Evolutionary conservation across 2,797 vertebrate genomes (phyloP).

Genomic region (Urophycis tenuis): DNA sequence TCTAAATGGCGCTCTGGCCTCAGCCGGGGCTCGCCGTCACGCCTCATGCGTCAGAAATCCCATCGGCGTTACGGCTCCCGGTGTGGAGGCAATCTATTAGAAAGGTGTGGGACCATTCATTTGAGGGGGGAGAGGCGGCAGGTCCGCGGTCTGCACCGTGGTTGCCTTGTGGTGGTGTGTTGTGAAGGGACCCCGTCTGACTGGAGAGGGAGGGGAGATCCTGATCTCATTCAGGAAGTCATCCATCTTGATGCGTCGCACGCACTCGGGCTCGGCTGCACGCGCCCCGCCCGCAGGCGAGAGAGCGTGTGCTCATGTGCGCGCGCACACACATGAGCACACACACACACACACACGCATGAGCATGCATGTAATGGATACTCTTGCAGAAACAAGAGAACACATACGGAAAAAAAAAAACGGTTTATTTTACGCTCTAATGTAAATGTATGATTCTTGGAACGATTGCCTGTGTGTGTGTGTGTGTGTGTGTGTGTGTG

Average conservation of each 20-base stretch:
- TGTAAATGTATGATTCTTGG: neutral
- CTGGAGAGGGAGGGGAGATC: neutral
- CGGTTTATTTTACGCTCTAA: neutral
- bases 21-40: too few relatives aligned
- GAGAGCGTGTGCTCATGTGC: neutral
- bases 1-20: too few relatives aligned
- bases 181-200: neutral
- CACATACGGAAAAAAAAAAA: neutral
- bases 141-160: neutral
- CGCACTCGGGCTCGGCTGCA: neutral
- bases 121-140: neutral
- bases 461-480: neutral
- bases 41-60: too few relatives aligned
- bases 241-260: neutral
- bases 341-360: neutral
- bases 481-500: neutral
- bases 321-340: neutral
- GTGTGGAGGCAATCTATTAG: neutral
- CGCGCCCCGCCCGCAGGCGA: neutral
- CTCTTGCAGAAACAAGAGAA: neutral
- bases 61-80: too few relatives aligned
- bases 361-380: neutral
- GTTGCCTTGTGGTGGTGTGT: neutral
- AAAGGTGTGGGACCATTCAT: neutral
- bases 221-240: slow-evolving; percentile 1